Evolutionary conservation across 2,113 vertebrate species (phyloP).

Genomic region (Chaetura pelagica): DNA sequence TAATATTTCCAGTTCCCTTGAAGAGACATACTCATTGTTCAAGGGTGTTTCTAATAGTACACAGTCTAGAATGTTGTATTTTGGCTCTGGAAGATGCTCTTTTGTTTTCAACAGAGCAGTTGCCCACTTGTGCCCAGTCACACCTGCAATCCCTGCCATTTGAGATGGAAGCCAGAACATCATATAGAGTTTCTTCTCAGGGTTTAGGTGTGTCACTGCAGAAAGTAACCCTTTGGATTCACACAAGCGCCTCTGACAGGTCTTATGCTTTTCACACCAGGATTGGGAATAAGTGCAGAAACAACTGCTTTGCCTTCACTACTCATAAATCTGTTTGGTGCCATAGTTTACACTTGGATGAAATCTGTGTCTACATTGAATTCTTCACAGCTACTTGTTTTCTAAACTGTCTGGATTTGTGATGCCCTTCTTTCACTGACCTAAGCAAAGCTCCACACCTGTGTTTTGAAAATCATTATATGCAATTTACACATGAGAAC

Average conservation of each 20-base stretch:
- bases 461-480: slow-evolving; percentile 8
- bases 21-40: not conserved
- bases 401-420: not conserved
- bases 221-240: not conserved
- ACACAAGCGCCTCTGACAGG: not conserved
- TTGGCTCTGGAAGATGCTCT: not conserved
- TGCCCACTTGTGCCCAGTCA: not conserved
- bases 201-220: not conserved
- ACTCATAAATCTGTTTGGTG: not conserved
- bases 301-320: not conserved
- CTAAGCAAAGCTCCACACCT: not conserved
- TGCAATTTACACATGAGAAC: not conserved
- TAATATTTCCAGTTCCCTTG: not conserved
- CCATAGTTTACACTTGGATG: not conserved
- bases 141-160: not conserved
- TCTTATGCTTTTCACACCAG: not conserved
- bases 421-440: not conserved
- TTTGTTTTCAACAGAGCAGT: not conserved
- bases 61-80: not conserved
- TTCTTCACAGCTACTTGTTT: not conserved
- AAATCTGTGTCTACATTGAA: not conserved
- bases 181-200: not conserved
- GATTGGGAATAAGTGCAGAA: not conserved
- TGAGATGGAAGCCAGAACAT: not conserved
- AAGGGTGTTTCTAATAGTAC: not conserved